Evolutionary conservation across 2,888 invertebrate species (phyloP), one percentile per base, ranked within the genome.

Genomic region (Psococerastis gibbosa): DNA sequence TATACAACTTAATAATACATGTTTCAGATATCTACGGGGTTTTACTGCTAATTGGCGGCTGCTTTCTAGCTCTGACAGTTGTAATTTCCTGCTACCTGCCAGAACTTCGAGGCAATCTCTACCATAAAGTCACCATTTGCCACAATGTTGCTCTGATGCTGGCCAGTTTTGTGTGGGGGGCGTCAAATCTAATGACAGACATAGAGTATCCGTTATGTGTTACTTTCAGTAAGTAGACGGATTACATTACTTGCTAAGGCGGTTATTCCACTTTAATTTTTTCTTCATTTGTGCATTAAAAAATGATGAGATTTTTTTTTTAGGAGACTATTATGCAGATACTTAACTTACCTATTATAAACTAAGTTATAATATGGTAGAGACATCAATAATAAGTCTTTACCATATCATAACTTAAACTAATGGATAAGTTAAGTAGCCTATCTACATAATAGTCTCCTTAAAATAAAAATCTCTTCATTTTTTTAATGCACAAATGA

Each of bases 1-100:
- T n/a, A n/a, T n/a, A n/a, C n/a, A n/a, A n/a, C n/a, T n/a, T n/a
- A n/a, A n/a, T n/a, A n/a, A n/a, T n/a, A n/a, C n/a, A 13, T 16
- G 16, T 38, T 38, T n/a, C 38, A 38, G 38, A 38, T 38, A 38
- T 38, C 22, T 38, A 38, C 11, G 38, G 38, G 22, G 20, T 38
- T 18, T 13, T 38, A 4, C 17, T 38, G 16, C n/a, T 38, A 22
- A 13, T 38, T 5, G 38, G 38, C 13, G 38, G 38, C 13, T 17
- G 17, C 5, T 17, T 38, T 9, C 20, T 38, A 13, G n/a, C 20
- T 13, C 17, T 38, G 3, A 38, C 38, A 18, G 38, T 38, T 6
- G 38, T 17, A 5, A 20, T 38, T 20, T 38, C 38, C 15, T 38
- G 17, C 17, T 38, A 38, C 38, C 11, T 38, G 38, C 38, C 38